These are phyloP conservation scores for Thymelicus lineola DNA, from an alignment of 2,888 invertebrate genomes.

Conservation along the genomic window DNA sequence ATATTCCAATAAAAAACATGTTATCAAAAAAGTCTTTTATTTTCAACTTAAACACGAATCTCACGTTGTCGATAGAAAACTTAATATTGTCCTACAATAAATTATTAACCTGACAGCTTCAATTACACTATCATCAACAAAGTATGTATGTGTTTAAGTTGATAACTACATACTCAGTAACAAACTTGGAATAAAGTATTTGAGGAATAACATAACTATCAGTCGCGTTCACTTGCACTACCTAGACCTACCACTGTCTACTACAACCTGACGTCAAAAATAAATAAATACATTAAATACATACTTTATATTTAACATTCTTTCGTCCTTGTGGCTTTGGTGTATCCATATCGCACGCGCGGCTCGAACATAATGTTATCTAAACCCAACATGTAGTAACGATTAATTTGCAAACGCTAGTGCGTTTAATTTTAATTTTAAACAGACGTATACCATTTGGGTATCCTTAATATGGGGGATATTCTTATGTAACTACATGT, in stretches of 20 bases:
- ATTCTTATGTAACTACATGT: too few relatives aligned
- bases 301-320: too few relatives aligned
- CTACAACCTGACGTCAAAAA: neutral
- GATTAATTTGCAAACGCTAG: too few relatives aligned
- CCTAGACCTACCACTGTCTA: too few relatives aligned
- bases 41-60: constrained; percentile 19
- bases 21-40: neutral
- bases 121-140: neutral
- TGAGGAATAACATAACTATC: constrained; percentile 13
- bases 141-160: too few relatives aligned
- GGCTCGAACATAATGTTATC: too few relatives aligned
- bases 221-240: constrained; percentile 9
- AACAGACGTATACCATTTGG: too few relatives aligned
- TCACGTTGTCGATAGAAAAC: constrained; percentile 14
- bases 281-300: neutral
- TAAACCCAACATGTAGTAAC: too few relatives aligned
- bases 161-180: neutral
- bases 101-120: constrained; percentile 5
- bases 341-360: too few relatives aligned
- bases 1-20: neutral
- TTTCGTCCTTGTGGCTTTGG: too few relatives aligned
- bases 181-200: constrained; percentile 18
- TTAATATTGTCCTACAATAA: constrained; percentile 24
- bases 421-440: too few relatives aligned
- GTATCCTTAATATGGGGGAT: too few relatives aligned